Base-by-base conservation (phyloP, 2,797 vertebrate species). In the Streptopelia turtur region DNA sequence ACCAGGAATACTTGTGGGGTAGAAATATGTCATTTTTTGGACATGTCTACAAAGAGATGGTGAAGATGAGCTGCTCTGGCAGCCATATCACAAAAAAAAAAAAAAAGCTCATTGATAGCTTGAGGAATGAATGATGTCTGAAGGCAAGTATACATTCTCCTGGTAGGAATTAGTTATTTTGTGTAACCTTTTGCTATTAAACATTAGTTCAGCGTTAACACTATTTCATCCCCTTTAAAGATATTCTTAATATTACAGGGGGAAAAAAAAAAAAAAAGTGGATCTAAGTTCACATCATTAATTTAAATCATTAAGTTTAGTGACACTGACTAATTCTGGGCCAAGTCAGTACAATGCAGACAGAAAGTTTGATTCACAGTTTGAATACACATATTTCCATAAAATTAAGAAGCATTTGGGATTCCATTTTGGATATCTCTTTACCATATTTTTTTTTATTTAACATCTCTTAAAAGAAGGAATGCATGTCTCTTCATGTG, bases 211-310 rank as follows among this genome's bases (percentile, higher is more conserved):
- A 6, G 6, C 16, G 55, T 61, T 86, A 71, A 47, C 23, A 33
- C 8, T 52, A 47, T 13, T 91, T 93, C 53, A 9, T 52, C 89
- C 43, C 18, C 35, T 72, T 92, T 79, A 59, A 69, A 77, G 16
- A 28, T 64, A 13, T 39, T 14, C 13, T 57, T 79, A 10, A 0
- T 60, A 63, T 35, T 63, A 14, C 24, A 53, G 24, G 15, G 31
- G 17, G 17, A 9, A 17, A 39, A 33, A 0, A 3, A 0, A 3
- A 3, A 4, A 39, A 60, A 37, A 39, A 24, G 5, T 30, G 18
- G 7, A 35, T 93, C 61, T 57, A 39, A 11, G 17, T 16, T 78
- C 25, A 64, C 7, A 47, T 30, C 9, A n/a, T 28, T 16, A 89
- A 74, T 80, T 64, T 52, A 70, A 74, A 60, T 64, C 12, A 4